Evolutionary conservation across 2,113 vertebrate genomes (phyloP).

Genomic region (Barnardius zonarius): DNA sequence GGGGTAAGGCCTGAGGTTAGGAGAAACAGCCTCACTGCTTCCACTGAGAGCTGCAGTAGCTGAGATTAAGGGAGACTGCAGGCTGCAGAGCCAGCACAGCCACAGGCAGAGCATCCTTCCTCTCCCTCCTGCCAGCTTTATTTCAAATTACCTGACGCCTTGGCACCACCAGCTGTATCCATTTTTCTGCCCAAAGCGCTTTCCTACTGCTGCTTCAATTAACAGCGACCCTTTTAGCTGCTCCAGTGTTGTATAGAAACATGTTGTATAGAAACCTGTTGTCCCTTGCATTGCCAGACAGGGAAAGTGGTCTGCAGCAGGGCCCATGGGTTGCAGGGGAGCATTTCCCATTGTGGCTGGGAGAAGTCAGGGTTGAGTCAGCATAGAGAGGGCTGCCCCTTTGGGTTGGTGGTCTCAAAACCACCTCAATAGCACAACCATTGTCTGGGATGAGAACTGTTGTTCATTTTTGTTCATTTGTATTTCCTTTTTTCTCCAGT

Average conservation of each 20-base stretch:
- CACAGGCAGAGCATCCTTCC: not conserved
- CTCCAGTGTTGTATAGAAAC: not conserved
- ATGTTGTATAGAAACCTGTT: not conserved
- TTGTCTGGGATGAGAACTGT: not conserved
- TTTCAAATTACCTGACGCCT: not conserved
- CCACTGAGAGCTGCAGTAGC: not conserved
- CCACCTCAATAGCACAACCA: not conserved
- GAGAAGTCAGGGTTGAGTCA: not conserved
- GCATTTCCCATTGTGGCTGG: not conserved
- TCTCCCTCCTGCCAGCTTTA: slow-evolving; percentile 14
- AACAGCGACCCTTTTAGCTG: not conserved
- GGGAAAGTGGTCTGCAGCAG: rapidly evolving
- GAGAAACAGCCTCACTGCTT: not conserved
- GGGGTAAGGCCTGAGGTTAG: not conserved
- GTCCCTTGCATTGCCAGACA: not conserved
- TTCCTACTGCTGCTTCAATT: not conserved
- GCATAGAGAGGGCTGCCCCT: not conserved
- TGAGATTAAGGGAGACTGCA: not conserved
- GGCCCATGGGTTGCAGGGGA: not conserved
- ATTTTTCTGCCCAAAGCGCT: not conserved
- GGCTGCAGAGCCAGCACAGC: not conserved
- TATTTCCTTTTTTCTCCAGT: not conserved
- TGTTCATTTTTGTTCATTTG: not conserved
- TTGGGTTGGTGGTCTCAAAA: not conserved
- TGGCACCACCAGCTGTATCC: not conserved